Percentiles rank a stretch among this genome's conserved stretches.
These are phyloP conservation scores for Corapipo altera DNA, from an alignment of 2,113 vertebrate genomes.

Conservation along the genomic window DNA sequence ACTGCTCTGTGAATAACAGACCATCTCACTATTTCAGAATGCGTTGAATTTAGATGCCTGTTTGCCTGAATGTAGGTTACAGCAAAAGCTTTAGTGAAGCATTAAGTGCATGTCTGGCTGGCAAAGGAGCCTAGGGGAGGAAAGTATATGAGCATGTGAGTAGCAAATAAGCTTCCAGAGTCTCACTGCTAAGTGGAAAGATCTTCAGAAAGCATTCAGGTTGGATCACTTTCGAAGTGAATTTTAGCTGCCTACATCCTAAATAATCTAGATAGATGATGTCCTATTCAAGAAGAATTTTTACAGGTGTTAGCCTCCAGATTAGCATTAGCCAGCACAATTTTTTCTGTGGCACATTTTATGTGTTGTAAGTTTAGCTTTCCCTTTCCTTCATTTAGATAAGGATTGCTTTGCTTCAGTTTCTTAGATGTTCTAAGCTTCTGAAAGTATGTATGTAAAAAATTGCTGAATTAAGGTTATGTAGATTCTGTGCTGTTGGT, in stretches of 20 bases:
- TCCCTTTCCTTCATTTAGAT: neutral
- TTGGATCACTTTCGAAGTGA: neutral
- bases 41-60: neutral
- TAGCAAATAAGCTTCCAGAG: neutral
- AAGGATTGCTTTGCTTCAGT: neutral
- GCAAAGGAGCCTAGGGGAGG: neutral
- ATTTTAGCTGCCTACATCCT: neutral
- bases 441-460: neutral
- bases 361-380: neutral
- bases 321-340: neutral
- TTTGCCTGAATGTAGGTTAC: neutral
- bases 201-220: neutral
- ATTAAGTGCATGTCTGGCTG: neutral
- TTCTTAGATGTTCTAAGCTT: neutral
- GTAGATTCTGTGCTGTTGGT: neutral
- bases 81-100: neutral
- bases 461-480: neutral
- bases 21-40: neutral
- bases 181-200: neutral
- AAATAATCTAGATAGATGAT: neutral
- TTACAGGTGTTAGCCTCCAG: neutral
- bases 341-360: neutral
- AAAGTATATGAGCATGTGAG: neutral
- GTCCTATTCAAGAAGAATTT: neutral
- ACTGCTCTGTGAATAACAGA: neutral